phyloP scores from a whole-genome alignment of 2,797 vertebrate genomes.

The Graptemys geographica region DNA sequence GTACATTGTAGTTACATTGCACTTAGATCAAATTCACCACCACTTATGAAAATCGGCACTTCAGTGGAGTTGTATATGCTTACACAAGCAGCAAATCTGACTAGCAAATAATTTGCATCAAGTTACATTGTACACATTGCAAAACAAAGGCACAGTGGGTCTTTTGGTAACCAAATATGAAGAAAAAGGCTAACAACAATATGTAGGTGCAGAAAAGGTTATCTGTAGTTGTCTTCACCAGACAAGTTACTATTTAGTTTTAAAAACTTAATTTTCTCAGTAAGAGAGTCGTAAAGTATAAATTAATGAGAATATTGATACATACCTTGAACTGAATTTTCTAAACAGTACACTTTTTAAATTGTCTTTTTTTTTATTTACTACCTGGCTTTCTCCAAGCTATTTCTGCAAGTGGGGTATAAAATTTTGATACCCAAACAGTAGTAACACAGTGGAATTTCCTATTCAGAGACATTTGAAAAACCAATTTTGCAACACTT shows the following conservation, averaged over 20 bases:
- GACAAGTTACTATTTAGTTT: not conserved
- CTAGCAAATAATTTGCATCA: not conserved
- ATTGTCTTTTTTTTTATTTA: not conserved
- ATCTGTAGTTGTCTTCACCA: not conserved
- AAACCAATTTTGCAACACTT: not conserved
- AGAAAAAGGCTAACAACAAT: not conserved
- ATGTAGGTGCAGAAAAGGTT: not conserved
- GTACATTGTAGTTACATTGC: not conserved
- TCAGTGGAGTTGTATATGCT: accelerated
- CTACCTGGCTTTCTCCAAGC: not conserved
- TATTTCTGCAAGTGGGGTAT: not conserved
- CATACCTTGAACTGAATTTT: not conserved
- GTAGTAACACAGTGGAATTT: not conserved
- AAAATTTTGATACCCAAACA: not conserved
- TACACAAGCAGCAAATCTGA: not conserved
- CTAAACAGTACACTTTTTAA: accelerated
- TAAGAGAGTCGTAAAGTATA: not conserved
- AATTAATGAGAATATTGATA: not conserved
- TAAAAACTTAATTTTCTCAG: not conserved
- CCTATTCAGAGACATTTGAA: not conserved
- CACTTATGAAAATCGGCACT: not conserved
- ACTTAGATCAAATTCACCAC: not conserved
- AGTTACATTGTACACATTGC: accelerated
- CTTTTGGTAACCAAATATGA: not conserved
- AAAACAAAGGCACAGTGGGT: not conserved